A percentile compares a stretch with the other conserved stretches of the same genome.
phyloP scores from a whole-genome alignment of 2,888 invertebrate species.

The Lasioglossum oenotherae region DNA sequence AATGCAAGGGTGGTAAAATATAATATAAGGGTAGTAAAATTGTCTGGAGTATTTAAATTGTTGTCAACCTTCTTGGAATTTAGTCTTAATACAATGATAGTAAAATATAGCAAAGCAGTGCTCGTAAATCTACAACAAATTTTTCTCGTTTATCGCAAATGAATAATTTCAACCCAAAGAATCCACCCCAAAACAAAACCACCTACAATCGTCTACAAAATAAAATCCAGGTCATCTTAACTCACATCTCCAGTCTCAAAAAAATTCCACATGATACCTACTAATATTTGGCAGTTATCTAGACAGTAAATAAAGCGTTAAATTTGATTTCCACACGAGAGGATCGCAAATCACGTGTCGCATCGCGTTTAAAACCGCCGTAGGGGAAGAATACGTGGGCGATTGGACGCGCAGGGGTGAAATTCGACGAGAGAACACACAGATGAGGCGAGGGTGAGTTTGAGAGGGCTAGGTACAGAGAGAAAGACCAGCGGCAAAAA shows the following conservation, averaged over 20 bases:
- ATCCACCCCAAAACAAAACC: background rate
- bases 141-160: background rate
- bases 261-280: background rate
- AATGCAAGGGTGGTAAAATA: background rate
- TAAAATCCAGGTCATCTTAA: background rate
- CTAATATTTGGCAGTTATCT: background rate
- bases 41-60: background rate
- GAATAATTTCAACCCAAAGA: background rate
- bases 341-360: background rate
- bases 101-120: too few species aligned
- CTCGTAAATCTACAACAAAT: background rate
- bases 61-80: too few species aligned
- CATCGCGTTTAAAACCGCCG: background rate
- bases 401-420: conserved; percentile 53
- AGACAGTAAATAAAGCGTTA: background rate
- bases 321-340: conserved; percentile 12
- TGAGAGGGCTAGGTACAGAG: conserved; percentile 50
- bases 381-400: conserved; percentile 39
- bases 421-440: conserved; percentile 56
- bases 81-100: too few species aligned
- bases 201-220: background rate
- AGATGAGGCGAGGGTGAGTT: conserved; percentile 57
- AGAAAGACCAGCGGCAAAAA: conserved; percentile 73
- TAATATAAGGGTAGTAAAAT: too few species aligned
- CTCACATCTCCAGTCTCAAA: background rate